Conservation (phyloP, 2,113 vertebrate genomes). For the Alethe diademata region DNA sequence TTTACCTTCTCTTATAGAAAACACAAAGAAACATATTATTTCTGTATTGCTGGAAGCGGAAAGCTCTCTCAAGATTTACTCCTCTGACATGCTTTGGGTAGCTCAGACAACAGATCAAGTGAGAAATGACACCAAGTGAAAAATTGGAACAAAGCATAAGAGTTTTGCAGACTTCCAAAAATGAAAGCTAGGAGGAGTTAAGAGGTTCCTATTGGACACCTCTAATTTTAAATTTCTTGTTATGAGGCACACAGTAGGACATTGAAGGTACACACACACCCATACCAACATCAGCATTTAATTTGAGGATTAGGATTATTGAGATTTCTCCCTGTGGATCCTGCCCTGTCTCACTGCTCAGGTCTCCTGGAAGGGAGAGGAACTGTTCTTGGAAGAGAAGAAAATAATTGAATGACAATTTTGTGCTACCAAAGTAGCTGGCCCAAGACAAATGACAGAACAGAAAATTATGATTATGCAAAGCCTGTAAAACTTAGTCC, state of each 20-base stretch:
- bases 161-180: not conserved
- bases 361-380: not conserved
- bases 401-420: not conserved
- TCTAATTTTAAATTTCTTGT: not conserved
- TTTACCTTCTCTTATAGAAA: not conserved
- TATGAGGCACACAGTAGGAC: not conserved
- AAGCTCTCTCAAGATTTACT: not conserved
- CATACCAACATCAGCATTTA: not conserved
- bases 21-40: not conserved
- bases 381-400: not conserved
- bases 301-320: not conserved
- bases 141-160: not conserved
- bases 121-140: not conserved
- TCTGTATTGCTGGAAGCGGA: not conserved
- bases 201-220: not conserved
- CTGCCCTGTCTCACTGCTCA: not conserved
- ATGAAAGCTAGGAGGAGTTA: not conserved
- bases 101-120: not conserved
- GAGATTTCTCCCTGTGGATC: not conserved
- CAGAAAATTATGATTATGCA: not conserved
- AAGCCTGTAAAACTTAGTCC: not conserved
- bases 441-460: not conserved
- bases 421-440: not conserved
- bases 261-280: accelerated
- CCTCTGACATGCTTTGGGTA: not conserved